A percentile compares a stretch with the other conserved stretches of the same genome.
These are phyloP conservation scores for Phyllotreta striolata DNA, from an alignment of 2,888 invertebrate species.

Conservation along the genomic window DNA sequence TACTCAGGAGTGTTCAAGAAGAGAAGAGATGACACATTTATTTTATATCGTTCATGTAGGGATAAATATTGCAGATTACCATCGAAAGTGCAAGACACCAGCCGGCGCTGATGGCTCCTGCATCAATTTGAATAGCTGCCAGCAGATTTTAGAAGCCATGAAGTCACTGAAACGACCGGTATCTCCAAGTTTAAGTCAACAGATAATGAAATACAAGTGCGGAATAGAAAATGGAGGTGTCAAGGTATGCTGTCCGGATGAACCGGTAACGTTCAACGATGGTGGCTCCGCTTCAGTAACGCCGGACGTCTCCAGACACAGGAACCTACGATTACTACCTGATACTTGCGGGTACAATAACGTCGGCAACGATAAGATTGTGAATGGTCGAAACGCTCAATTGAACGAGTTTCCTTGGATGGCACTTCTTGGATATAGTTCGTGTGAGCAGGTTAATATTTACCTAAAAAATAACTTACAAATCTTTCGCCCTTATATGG, in stretches of 20 bases:
- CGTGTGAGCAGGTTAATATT: slow-evolving; percentile 34
- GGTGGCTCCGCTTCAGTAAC: slow-evolving; percentile 12
- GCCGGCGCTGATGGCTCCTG: no score
- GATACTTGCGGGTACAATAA: slow-evolving; percentile 66
- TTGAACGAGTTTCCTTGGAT: slow-evolving; percentile 79
- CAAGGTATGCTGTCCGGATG: slow-evolving; percentile 62
- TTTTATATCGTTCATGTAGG: no score
- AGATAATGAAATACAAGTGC: no score
- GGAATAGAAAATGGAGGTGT: background rate
- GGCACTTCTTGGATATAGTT: slow-evolving; percentile 66
- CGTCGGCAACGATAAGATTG: slow-evolving; percentile 62
- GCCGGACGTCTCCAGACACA: slow-evolving; percentile 58
- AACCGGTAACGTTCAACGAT: slow-evolving; percentile 30
- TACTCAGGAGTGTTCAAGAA: no score
- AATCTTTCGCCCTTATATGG: no score
- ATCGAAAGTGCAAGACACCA: no score
- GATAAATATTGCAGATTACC: slow-evolving; percentile 9
- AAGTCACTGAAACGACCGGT: no score
- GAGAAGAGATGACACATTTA: no score
- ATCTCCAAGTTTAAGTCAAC: no score
- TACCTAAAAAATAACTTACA: background rate
- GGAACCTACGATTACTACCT: slow-evolving; percentile 56
- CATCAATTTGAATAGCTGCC: no score
- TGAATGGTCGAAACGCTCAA: slow-evolving; percentile 68
- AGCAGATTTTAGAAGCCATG: no score